A percentile compares a stretch with the other conserved stretches of the same genome.
Evolutionary conservation across 2,797 vertebrate species (phyloP).

Genomic region (Tauraco hartlaubi): DNA sequence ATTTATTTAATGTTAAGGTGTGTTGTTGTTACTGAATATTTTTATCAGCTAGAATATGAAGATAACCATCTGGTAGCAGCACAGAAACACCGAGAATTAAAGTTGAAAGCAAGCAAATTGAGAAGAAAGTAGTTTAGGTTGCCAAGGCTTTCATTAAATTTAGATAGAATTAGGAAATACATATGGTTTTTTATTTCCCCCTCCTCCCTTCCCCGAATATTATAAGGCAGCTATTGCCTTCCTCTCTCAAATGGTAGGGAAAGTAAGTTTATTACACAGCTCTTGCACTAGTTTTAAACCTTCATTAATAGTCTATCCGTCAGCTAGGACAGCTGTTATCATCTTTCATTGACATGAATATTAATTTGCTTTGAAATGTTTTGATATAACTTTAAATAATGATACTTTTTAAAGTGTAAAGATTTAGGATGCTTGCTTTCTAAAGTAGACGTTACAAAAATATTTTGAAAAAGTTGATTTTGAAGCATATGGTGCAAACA

Average conservation of each 20-base stretch:
- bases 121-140: neutral
- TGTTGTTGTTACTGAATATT: neutral
- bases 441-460: neutral
- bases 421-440: neutral
- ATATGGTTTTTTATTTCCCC: neutral
- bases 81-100: slow-evolving; percentile 1
- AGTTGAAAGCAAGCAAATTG: neutral
- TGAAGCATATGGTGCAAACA: neutral
- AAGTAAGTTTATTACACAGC: neutral
- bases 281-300: neutral
- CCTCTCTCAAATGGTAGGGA: neutral
- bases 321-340: neutral
- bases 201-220: rapidly evolving
- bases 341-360: neutral
- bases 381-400: neutral
- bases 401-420: neutral
- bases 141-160: neutral
- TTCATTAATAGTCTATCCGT: neutral
- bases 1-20: neutral
- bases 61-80: slow-evolving; percentile 1
- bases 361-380: neutral
- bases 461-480: neutral
- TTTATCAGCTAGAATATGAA: neutral
- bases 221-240: neutral
- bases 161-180: neutral